Evolutionary conservation across 2,113 vertebrate species (phyloP).

Genomic region (human): GRCh38 chr2:3766001-3766500

Average conservation of each 20-base stretch:
- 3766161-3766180: too few species aligned
- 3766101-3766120: background rate
- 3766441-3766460: background rate
- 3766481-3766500: background rate
- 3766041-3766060: background rate
- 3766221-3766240: background rate
- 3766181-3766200: background rate
- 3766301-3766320: background rate
- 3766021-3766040: background rate
- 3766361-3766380: background rate
- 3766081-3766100: background rate
- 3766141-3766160: fast-evolving
- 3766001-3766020: background rate
- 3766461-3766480: background rate
- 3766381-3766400: background rate
- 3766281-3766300: too few species aligned
- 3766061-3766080: background rate
- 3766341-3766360: background rate
- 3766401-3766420: background rate
- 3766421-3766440: background rate
- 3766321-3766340: background rate
- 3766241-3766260: background rate
- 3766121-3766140: background rate
- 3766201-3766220: background rate
- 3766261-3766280: background rate